Conservation (phyloP, 2,113 vertebrate species). For the Rafetus swinhoei region DNA sequence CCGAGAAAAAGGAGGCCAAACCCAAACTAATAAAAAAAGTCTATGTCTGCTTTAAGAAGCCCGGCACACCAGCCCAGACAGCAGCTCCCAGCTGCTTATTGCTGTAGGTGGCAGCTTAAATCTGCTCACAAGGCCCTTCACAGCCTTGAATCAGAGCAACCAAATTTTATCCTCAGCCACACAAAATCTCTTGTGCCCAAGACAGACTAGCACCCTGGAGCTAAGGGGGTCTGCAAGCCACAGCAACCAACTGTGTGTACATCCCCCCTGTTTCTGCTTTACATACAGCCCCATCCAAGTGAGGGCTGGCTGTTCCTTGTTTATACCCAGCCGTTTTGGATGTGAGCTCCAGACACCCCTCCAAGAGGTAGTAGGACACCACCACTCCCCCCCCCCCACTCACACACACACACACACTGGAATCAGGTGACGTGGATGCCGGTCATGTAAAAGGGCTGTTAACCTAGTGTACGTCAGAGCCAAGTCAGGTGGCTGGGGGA, state of each 20-base stretch:
- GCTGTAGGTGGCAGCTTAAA: neutral
- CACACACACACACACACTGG: neutral
- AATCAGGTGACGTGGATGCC: neutral
- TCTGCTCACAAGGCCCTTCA: neutral
- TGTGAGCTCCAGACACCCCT: neutral
- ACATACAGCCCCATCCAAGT: neutral
- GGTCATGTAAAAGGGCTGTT: neutral
- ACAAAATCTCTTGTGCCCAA: neutral
- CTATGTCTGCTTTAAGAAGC: neutral
- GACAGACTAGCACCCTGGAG: neutral
- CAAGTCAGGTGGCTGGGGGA: neutral
- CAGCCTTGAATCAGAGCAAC: neutral
- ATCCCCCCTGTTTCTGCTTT: neutral
- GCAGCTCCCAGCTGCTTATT: neutral
- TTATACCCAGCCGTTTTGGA: neutral
- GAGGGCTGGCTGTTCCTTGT: neutral
- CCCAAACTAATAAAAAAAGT: too few relatives aligned
- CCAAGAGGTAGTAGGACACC: neutral
- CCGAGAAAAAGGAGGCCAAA: neutral
- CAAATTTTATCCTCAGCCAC: neutral
- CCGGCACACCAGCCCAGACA: neutral
- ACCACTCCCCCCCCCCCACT: too few relatives aligned
- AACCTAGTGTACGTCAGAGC: neutral
- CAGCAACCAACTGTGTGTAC: neutral
- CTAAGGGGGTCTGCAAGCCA: neutral